Evolutionary conservation across 30 jellyfish, hydroid and myxozoan genomes (phyloP).

Genomic region (Pseudorhiza aurosa): DNA sequence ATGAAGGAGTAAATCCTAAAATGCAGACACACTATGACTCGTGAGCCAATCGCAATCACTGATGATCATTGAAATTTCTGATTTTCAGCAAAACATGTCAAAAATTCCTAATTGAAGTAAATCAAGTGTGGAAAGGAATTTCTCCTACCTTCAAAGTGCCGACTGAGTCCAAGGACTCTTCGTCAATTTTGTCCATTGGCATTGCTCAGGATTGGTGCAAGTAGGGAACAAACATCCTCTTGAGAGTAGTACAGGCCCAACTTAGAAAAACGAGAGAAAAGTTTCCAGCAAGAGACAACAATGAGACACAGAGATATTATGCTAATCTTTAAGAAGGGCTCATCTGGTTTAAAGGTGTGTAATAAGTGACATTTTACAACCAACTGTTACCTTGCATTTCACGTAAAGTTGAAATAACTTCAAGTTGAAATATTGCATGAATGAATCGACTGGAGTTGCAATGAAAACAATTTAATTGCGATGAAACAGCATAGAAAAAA

Average conservation of each 20-base stretch:
- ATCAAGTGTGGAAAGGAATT: too few relatives aligned
- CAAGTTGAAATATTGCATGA: background rate
- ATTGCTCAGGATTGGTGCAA: conserved; percentile 1
- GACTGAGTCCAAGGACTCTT: conserved; percentile 42
- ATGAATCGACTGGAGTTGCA: background rate
- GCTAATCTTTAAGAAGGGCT: conserved; percentile 39
- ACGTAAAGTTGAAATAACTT: background rate
- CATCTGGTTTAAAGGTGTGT: conserved; percentile 42
- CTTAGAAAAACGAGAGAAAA: background rate
- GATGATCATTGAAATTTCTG: too few relatives aligned
- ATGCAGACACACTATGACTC: too few relatives aligned
- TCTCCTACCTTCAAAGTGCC: conserved; percentile 36
- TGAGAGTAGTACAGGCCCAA: background rate
- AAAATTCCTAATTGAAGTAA: too few relatives aligned
- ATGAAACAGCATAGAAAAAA: background rate
- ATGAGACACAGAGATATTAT: conserved; percentile 19
- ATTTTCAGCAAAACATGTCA: too few relatives aligned
- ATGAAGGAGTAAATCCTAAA: too few relatives aligned
- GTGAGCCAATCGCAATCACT: too few relatives aligned
- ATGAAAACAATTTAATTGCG: background rate
- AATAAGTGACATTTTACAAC: background rate
- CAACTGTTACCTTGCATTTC: conserved; percentile 15
- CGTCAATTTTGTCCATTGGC: conserved; percentile 65
- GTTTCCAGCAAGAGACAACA: conserved; percentile 26
- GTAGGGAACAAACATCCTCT: background rate